A percentile compares a stretch with the other conserved stretches of the same genome.
Conservation (phyloP, 2,888 invertebrate species). For the Harpalus rubripes region DNA sequence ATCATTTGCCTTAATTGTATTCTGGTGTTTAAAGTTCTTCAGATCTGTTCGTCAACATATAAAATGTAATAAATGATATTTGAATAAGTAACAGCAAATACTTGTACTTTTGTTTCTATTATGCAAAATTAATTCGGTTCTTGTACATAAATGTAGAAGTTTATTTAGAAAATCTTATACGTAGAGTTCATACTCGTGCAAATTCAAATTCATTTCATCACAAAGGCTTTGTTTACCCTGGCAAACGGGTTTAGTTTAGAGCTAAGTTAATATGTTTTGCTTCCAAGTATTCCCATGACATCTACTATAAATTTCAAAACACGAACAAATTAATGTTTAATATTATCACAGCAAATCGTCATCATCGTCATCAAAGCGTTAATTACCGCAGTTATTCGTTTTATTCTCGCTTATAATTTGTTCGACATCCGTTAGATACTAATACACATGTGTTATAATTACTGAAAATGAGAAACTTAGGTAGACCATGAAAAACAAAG, state of each 20-base stretch:
- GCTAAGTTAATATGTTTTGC: slow-evolving; percentile 18
- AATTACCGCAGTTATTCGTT: too few species aligned
- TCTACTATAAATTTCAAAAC: slow-evolving; percentile 7
- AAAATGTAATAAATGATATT: slow-evolving; percentile 6
- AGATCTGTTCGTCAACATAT: background rate
- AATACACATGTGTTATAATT: too few species aligned
- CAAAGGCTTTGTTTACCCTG: slow-evolving; percentile 22
- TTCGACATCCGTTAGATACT: too few species aligned
- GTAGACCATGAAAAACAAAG: too few species aligned
- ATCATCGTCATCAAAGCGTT: background rate
- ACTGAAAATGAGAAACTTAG: too few species aligned
- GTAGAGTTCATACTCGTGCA: slow-evolving; percentile 4
- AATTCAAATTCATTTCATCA: slow-evolving; percentile 42
- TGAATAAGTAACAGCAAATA: background rate
- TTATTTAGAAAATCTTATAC: slow-evolving; percentile 33
- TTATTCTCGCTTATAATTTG: too few species aligned
- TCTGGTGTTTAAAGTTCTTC: background rate
- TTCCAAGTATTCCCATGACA: background rate
- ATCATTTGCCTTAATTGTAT: background rate
- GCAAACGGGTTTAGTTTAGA: slow-evolving; percentile 26
- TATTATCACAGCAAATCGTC: background rate
- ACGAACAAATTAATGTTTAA: background rate
- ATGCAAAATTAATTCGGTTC: slow-evolving; percentile 4
- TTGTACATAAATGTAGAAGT: background rate
- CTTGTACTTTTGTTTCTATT: slow-evolving; percentile 27